Conservation (phyloP, 2,888 invertebrate species). For the Theristus sp. region DNA sequence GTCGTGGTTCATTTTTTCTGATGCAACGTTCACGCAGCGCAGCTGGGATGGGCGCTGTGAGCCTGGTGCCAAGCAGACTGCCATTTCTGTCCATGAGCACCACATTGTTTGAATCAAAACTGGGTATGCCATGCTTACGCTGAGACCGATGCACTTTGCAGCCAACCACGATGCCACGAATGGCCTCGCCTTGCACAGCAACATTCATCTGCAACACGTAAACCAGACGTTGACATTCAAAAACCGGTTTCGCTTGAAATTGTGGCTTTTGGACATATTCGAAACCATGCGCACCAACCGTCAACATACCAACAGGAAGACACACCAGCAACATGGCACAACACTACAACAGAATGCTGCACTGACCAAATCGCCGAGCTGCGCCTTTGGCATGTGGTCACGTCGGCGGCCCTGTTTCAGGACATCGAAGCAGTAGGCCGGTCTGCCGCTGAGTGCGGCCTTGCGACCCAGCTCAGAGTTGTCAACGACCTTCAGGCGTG, state of each 20-base stretch:
- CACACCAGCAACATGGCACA: too few species aligned
- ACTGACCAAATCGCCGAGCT: slow-evolving; percentile 17
- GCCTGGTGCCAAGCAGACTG: slow-evolving; percentile 77
- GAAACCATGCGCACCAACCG: too few species aligned
- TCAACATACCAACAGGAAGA: too few species aligned
- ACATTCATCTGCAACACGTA: slow-evolving; percentile 20
- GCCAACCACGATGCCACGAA: slow-evolving; percentile 25
- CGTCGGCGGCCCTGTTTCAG: slow-evolving; percentile 49
- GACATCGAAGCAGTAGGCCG: slow-evolving; percentile 77
- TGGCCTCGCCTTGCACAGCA: slow-evolving; percentile 25
- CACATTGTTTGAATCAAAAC: slow-evolving; percentile 44
- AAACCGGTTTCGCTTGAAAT: too few species aligned
- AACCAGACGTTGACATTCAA: too few species aligned
- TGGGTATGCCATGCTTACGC: slow-evolving; percentile 23
- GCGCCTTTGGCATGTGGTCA: slow-evolving; percentile 24
- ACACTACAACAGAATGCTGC: too few species aligned
- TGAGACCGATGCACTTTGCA: slow-evolving; percentile 16
- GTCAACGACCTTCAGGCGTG: slow-evolving; percentile 55
- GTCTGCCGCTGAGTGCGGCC: slow-evolving; percentile 74
- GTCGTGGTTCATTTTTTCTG: slow-evolving; percentile 15
- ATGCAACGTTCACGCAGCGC: slow-evolving; percentile 17
- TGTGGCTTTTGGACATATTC: too few species aligned
- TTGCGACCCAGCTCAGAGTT: slow-evolving; percentile 66
- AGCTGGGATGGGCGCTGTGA: slow-evolving; percentile 78
- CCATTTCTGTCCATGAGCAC: slow-evolving; percentile 87